Percentiles rank a stretch among this genome's conserved stretches.
phyloP scores from a whole-genome alignment of 2,797 vertebrate genomes.

The Microctenopoma stevenorrisi region DNA sequence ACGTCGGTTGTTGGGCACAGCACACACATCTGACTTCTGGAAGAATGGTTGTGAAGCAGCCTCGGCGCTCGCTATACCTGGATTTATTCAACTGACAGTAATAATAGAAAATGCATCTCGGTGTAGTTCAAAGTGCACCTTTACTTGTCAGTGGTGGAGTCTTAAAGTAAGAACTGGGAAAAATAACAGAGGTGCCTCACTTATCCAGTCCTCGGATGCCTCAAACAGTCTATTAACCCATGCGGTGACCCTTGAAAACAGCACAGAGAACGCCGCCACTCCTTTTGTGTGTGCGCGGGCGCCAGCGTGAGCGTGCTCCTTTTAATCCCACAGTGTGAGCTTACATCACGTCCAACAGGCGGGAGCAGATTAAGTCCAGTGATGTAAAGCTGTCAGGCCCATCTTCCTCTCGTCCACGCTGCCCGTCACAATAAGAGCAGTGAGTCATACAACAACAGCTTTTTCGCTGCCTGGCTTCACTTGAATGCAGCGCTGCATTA shows the following conservation, averaged over 20 bases:
- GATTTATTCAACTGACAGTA: constrained; percentile 18
- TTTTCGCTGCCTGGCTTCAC: constrained; percentile 25
- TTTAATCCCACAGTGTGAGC: constrained; percentile 67
- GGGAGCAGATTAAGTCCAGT: constrained; percentile 69
- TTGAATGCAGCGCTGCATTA: constrained; percentile 50
- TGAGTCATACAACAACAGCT: constrained; percentile 39
- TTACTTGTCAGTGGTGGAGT: constrained; percentile 43
- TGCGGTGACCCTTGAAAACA: constrained; percentile 68
- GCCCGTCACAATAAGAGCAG: constrained; percentile 47
- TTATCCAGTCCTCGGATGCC: constrained; percentile 65
- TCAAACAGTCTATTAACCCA: constrained; percentile 77
- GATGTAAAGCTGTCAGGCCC: constrained; percentile 67
- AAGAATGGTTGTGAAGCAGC: background rate
- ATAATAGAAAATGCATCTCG: constrained; percentile 29
- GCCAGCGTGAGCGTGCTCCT: constrained; percentile 31
- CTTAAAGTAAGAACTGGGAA: constrained; percentile 48
- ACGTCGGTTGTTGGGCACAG: background rate
- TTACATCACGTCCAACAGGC: constrained; percentile 71
- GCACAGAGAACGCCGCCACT: constrained; percentile 40
- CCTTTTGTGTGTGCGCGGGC: constrained; percentile 31
- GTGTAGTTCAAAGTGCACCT: constrained; percentile 44
- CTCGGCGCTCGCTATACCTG: background rate
- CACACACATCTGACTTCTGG: background rate
- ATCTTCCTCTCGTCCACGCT: constrained; percentile 47
- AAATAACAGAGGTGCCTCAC: constrained; percentile 61